Percentiles rank a stretch among this genome's conserved stretches.
These are phyloP conservation scores for Danio tinwini DNA, from an alignment of 2,797 vertebrate species.

Conservation along the genomic window DNA sequence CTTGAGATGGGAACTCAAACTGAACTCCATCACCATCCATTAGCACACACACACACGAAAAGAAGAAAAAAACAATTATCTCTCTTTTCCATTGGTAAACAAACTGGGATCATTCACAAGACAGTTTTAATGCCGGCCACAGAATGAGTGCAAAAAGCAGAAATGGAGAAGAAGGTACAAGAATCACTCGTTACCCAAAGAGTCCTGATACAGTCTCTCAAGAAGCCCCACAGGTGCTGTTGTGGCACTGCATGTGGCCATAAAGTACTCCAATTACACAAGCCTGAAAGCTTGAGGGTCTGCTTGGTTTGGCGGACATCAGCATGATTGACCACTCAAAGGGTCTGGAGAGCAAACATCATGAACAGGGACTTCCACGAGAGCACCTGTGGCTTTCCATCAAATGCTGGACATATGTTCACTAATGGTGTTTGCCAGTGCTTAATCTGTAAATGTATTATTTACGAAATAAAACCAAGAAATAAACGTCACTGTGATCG, in stretches of 20 bases:
- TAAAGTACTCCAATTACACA: slow-evolving; percentile 32
- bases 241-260: background rate
- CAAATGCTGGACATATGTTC: slow-evolving; percentile 1
- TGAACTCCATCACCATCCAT: slow-evolving; percentile 14
- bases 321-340: slow-evolving; percentile 29
- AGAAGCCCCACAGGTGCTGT: slow-evolving; percentile 13
- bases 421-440: background rate
- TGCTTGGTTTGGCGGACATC: background rate
- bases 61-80: background rate
- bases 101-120: background rate
- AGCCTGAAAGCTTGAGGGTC: background rate
- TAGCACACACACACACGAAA: background rate
- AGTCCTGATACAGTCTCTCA: slow-evolving; percentile 11
- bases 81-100: background rate
- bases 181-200: slow-evolving; percentile 15
- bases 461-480: too few relatives aligned
- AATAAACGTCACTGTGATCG: too few relatives aligned
- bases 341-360: slow-evolving; percentile 9
- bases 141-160: background rate
- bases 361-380: slow-evolving; percentile 13
- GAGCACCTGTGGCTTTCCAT: background rate
- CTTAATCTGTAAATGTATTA: too few relatives aligned
- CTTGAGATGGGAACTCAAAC: slow-evolving; percentile 25
- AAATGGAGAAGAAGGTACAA: background rate
- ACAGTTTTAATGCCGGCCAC: background rate